Conservation (phyloP, 2,797 vertebrate species). For the Gymnodraco acuticeps region DNA sequence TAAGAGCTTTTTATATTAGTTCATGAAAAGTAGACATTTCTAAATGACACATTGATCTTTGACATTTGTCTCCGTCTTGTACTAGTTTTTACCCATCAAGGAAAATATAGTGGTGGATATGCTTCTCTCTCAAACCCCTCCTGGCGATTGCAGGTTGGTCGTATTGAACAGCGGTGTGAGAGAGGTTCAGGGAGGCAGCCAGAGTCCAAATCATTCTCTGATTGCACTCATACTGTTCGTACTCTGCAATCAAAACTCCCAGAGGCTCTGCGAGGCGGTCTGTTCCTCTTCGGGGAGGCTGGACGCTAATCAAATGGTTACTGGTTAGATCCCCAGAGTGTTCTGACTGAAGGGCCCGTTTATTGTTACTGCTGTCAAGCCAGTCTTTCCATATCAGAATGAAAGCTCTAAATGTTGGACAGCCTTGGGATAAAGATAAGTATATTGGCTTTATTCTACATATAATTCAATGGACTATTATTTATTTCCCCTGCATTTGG, state of each 20-base stretch:
- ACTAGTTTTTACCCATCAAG: background rate
- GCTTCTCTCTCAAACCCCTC: background rate
- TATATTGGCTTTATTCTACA: background rate
- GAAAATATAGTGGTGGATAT: background rate
- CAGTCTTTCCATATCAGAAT: background rate
- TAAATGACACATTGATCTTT: background rate
- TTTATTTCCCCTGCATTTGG: slow-evolving; percentile 6
- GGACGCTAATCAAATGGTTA: slow-evolving; percentile 52
- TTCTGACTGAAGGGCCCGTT: slow-evolving; percentile 23
- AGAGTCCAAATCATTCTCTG: slow-evolving; percentile 41
- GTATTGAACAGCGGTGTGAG: background rate
- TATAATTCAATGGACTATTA: slow-evolving; percentile 5
- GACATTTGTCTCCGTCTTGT: background rate
- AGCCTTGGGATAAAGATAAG: background rate
- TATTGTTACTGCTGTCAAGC: background rate
- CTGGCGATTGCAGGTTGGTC: background rate
- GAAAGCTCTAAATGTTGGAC: slow-evolving; percentile 3
- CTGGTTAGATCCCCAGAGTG: slow-evolving; percentile 25
- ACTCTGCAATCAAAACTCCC: slow-evolving; percentile 49
- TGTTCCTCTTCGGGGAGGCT: slow-evolving; percentile 1
- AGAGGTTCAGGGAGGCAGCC: background rate
- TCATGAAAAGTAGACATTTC: background rate
- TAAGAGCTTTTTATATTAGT: too few species aligned
- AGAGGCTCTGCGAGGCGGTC: slow-evolving; percentile 2
- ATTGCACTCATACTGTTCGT: slow-evolving; percentile 54